Percentiles rank a stretch among this genome's conserved stretches.
Evolutionary conservation across 2,113 vertebrate genomes (phyloP).

Genomic region (Carettochelys insculpta): DNA sequence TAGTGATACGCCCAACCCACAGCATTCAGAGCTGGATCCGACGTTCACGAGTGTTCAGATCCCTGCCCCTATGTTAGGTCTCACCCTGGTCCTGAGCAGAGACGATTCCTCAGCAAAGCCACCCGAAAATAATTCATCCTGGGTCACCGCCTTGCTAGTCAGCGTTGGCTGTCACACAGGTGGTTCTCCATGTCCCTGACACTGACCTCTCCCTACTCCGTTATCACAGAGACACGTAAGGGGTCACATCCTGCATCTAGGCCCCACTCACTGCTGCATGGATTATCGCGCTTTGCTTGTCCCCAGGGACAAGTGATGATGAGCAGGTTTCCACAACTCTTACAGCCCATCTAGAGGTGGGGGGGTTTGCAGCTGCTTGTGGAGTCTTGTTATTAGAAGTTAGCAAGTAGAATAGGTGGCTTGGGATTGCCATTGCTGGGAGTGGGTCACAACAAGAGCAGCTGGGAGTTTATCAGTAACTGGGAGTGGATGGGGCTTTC

Average conservation of each 20-base stretch:
- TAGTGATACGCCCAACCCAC: neutral
- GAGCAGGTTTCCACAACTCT: constrained; percentile 48
- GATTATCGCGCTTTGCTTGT: constrained; percentile 37
- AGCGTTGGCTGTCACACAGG: constrained; percentile 59
- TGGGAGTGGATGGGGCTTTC: accelerated
- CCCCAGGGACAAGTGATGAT: neutral
- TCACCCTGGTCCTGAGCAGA: constrained; percentile 70
- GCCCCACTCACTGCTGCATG: constrained; percentile 45
- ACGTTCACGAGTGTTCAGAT: constrained; percentile 51
- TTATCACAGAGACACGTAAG: constrained; percentile 41
- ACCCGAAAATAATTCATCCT: constrained; percentile 57
- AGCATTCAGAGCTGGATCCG: constrained; percentile 23
- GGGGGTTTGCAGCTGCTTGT: neutral
- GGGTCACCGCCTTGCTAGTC: constrained; percentile 66
- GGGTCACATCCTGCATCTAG: constrained; percentile 12
- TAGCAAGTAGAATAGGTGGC: neutral
- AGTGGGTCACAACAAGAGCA: neutral
- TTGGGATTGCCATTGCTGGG: neutral
- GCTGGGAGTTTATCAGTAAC: neutral
- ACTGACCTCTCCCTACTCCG: constrained; percentile 46
- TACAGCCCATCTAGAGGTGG: neutral
- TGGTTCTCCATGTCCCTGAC: constrained; percentile 66
- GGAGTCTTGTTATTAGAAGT: neutral
- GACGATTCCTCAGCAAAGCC: constrained; percentile 60
- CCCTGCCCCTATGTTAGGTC: constrained; percentile 50